Base-by-base conservation (phyloP, 30 jellyfish, hydroid and myxozoan genomes). In the Aurelia sp. region DNA sequence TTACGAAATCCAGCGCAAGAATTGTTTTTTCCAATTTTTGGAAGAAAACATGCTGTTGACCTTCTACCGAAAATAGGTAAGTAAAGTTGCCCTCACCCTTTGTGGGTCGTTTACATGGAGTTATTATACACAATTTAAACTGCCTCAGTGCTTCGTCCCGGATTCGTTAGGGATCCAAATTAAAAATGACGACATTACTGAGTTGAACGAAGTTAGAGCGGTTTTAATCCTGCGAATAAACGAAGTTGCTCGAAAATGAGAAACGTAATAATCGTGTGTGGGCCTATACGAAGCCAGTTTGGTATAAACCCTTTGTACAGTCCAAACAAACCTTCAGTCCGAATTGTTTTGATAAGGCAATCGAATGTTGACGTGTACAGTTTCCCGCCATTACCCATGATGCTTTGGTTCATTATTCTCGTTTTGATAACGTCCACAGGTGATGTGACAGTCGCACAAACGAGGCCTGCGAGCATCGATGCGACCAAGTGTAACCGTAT, bases 401-500 rank as follows among this genome's bases (percentile, higher is more conserved):
- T 61, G 47, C 63, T 65, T 65, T 91, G 97, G 87, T 86, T 86
- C 98, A 91, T 91, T 5, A 91, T 81, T 38, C 98, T 70, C 55
- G 98, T 92, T 70, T 92, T 92, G 76, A 92, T 70, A 69, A 92
- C 98, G 64, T 92, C 98, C 21, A 92, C 95, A 16, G 98, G 98
- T 22, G 92, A 81, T 38, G 98, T 81, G 30, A 92, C 97, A 6
- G 80, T 51, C 33, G 97, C 98, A n/a, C 98, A 89, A 81, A 91
- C 84, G 72, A 91, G 81, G 57, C 98, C 98, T 47, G 98, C 98
- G 21, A 78, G 81, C 82, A 91, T 74, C 8, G 98, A 91, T 8
- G 97, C 66, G 17, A 80, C 80, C 62, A 91, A 67, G 65, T 91
- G 98, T 21, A 91, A 52, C n/a, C 81, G 81, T 22, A 91, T 50